These are phyloP conservation scores for Apogon talboti DNA, from an alignment of 2,797 vertebrate species.

Conservation along the genomic window DNA sequence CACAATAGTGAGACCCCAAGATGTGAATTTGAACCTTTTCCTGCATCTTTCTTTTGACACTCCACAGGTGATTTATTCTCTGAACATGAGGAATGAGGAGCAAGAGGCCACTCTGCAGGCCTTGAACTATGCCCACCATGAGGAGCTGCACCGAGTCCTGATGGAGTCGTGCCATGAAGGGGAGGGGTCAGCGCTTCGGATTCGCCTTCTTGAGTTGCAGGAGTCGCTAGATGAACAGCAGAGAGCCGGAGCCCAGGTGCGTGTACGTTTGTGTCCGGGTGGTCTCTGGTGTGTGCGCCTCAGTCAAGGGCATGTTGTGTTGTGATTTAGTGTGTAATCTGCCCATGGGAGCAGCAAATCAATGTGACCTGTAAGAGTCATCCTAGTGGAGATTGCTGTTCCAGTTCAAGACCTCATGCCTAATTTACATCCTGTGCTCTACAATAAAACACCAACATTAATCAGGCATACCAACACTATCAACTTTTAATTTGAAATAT, in stretches of 20 bases:
- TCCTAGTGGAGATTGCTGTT: slow-evolving; percentile 21
- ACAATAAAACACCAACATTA: slow-evolving; percentile 36
- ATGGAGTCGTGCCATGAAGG: slow-evolving; percentile 85
- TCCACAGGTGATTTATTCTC: slow-evolving; percentile 92
- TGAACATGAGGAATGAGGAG: slow-evolving; percentile 95
- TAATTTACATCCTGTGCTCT: slow-evolving; percentile 42
- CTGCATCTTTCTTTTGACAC: neutral
- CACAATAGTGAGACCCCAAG: no score
- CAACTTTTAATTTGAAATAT: slow-evolving; percentile 26
- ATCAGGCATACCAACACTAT: slow-evolving; percentile 43
- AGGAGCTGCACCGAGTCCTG: slow-evolving; percentile 88
- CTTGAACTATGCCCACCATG: slow-evolving; percentile 87
- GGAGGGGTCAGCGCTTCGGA: slow-evolving; percentile 85
- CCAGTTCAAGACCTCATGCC: slow-evolving; percentile 22
- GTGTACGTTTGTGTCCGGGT: slow-evolving; percentile 27
- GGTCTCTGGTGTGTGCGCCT: slow-evolving; percentile 28
- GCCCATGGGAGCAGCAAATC: slow-evolving; percentile 56
- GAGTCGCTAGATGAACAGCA: slow-evolving; percentile 89
- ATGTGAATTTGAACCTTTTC: slow-evolving; percentile 1
- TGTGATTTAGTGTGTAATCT: slow-evolving; percentile 51
- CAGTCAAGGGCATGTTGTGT: slow-evolving; percentile 43
- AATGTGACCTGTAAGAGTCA: slow-evolving; percentile 49
- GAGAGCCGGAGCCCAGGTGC: slow-evolving; percentile 85
- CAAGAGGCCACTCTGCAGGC: slow-evolving; percentile 88
- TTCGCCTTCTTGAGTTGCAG: slow-evolving; percentile 89